phyloP scores from a whole-genome alignment of 92 coral and sea anemone species.

The Porites cylindrica region DNA sequence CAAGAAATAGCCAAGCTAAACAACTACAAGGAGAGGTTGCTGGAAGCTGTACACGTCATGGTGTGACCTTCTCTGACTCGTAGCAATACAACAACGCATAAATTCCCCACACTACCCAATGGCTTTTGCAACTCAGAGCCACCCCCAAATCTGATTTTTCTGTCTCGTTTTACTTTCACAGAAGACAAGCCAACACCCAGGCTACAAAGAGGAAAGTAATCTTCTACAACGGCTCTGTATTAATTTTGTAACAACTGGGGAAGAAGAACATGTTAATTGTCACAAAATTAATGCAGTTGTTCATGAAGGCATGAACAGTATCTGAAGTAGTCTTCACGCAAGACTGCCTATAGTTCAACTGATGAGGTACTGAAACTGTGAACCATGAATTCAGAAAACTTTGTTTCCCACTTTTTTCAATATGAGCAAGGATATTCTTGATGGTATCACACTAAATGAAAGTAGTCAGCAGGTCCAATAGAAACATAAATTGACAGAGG shows the following conservation, averaged over 20 bases:
- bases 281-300: constrained; percentile 9
- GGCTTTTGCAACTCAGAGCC: too few relatives aligned
- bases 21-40: too few relatives aligned
- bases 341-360: constrained; percentile 13
- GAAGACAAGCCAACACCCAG: constrained; percentile 13
- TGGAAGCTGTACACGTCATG: too few relatives aligned
- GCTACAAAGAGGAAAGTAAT: constrained; percentile 25
- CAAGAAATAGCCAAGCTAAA: too few relatives aligned
- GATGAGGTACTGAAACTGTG: constrained; percentile 3
- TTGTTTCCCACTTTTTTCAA: not conserved
- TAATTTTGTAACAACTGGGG: constrained; percentile 13
- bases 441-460: constrained; percentile 5
- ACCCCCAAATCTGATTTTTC: too few relatives aligned
- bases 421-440: not conserved
- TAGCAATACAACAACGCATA: too few relatives aligned
- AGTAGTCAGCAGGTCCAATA: not conserved
- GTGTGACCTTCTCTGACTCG: too few relatives aligned
- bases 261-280: constrained; percentile 24
- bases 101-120: too few relatives aligned
- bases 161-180: not conserved
- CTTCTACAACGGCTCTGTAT: constrained; percentile 11
- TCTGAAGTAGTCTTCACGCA: constrained; percentile 10
- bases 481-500: not conserved
- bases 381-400: not conserved
- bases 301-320: constrained; percentile 8